phyloP scores from a whole-genome alignment of 2,113 vertebrate species.

The Myxocyprinus asiaticus region DNA sequence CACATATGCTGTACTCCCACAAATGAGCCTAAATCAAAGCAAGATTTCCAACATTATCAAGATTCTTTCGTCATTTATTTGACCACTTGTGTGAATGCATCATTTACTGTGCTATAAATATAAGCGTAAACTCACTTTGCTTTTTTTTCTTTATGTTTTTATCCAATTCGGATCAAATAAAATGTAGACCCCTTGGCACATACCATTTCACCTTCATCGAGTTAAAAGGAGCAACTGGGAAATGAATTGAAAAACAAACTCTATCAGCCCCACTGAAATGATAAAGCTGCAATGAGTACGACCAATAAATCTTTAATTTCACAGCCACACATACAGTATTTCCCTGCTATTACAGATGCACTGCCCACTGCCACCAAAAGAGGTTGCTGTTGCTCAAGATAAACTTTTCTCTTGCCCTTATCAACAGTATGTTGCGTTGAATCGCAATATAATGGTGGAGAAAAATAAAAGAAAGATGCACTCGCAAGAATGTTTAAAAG shows the following conservation, averaged over 20 bases:
- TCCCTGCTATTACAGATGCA: slow-evolving; percentile 47
- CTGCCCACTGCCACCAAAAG: slow-evolving; percentile 73
- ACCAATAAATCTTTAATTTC: slow-evolving; percentile 53
- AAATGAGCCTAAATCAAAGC: not conserved
- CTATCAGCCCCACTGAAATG: slow-evolving; percentile 32
- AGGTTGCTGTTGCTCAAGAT: slow-evolving; percentile 75
- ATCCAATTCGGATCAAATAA: not conserved
- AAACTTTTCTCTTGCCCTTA: slow-evolving; percentile 59
- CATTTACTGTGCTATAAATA: not conserved
- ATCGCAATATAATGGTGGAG: not conserved
- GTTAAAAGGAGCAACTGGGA: slow-evolving; percentile 1
- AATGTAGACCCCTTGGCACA: not conserved
- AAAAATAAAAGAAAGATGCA: not conserved
- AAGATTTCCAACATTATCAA: not conserved
- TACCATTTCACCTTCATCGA: slow-evolving; percentile 1
- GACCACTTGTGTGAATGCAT: too few relatives aligned
- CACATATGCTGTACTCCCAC: too few relatives aligned
- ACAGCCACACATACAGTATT: slow-evolving; percentile 40
- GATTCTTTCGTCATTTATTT: not conserved
- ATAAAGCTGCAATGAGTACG: slow-evolving; percentile 46
- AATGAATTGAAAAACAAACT: slow-evolving; percentile 33
- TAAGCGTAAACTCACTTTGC: not conserved
- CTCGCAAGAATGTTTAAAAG: not conserved
- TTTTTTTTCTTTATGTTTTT: too few relatives aligned
- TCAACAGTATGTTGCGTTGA: slow-evolving; percentile 21